Conservation (phyloP, 2,113 vertebrate species). For the Pica pica region DNA sequence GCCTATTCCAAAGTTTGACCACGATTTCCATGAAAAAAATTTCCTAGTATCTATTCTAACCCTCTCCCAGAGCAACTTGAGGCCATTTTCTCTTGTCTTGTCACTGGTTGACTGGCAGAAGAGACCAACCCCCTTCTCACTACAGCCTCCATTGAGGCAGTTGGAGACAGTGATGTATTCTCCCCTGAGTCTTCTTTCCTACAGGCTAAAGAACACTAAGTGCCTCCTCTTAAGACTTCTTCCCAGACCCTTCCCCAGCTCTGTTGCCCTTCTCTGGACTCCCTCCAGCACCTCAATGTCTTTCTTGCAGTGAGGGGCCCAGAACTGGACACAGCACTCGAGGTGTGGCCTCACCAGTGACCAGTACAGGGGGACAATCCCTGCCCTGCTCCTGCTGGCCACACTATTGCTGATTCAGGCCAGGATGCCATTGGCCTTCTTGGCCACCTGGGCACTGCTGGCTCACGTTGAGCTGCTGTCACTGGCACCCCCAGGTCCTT, state of each 20-base stretch:
- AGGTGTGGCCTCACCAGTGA: neutral
- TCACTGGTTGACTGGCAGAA: neutral
- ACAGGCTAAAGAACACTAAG: neutral
- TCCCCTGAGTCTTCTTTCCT: neutral
- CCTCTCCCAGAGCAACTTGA: neutral
- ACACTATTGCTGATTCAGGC: neutral
- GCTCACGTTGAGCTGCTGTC: neutral
- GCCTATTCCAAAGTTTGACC: neutral
- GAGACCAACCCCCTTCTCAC: neutral
- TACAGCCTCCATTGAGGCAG: neutral
- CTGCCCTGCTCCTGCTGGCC: neutral
- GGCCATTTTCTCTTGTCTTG: neutral
- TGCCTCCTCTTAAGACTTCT: neutral
- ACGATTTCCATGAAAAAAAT: neutral
- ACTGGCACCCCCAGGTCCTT: neutral
- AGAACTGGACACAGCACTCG: neutral
- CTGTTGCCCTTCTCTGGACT: neutral
- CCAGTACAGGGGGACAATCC: neutral
- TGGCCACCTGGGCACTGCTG: neutral
- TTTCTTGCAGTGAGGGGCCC: neutral
- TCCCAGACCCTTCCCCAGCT: neutral
- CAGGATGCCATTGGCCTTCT: neutral
- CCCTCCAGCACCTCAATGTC: neutral
- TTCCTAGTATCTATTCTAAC: neutral
- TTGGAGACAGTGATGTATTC: neutral